Conservation (phyloP, 2,888 invertebrate genomes). For the Carabus problematicus region DNA sequence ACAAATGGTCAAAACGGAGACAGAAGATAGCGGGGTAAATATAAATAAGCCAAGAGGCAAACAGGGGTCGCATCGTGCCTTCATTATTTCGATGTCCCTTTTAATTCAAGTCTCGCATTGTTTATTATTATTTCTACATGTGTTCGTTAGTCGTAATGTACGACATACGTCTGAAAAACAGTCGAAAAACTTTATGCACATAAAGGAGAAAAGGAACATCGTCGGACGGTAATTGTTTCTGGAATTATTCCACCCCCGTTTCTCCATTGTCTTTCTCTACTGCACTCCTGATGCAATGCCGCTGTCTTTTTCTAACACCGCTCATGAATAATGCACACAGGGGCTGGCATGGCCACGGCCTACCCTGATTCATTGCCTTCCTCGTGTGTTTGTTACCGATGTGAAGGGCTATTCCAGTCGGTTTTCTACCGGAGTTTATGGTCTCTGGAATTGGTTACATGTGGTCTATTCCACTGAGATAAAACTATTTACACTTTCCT, state of each 20-base stretch:
- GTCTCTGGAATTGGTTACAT: constrained; percentile 27
- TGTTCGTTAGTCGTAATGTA: constrained; percentile 26
- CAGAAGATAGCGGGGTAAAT: not conserved
- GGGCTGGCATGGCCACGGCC: constrained; percentile 36
- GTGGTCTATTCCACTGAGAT: constrained; percentile 30
- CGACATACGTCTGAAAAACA: constrained; percentile 20
- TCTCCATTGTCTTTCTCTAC: constrained; percentile 14
- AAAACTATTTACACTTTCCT: constrained; percentile 25
- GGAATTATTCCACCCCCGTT: constrained; percentile 35
- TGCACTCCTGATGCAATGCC: constrained; percentile 14
- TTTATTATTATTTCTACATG: constrained; percentile 33
- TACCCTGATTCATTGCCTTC: constrained; percentile 36
- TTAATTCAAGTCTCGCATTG: constrained; percentile 31
- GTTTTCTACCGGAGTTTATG: constrained; percentile 22
- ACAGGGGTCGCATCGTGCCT: not conserved
- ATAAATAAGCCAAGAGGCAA: not conserved
- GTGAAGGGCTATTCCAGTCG: constrained; percentile 22
- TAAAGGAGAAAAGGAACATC: constrained; percentile 5
- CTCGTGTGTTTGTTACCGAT: constrained; percentile 19
- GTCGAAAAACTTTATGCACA: not conserved
- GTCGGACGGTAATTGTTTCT: constrained; percentile 35
- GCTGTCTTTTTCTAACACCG: constrained; percentile 18
- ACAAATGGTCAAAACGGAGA: not conserved
- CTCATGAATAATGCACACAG: constrained; percentile 37
- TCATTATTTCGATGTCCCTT: constrained; percentile 30